Evolutionary conservation across 2,113 vertebrate species (phyloP).

Genomic region (Heloderma charlesbogerti): DNA sequence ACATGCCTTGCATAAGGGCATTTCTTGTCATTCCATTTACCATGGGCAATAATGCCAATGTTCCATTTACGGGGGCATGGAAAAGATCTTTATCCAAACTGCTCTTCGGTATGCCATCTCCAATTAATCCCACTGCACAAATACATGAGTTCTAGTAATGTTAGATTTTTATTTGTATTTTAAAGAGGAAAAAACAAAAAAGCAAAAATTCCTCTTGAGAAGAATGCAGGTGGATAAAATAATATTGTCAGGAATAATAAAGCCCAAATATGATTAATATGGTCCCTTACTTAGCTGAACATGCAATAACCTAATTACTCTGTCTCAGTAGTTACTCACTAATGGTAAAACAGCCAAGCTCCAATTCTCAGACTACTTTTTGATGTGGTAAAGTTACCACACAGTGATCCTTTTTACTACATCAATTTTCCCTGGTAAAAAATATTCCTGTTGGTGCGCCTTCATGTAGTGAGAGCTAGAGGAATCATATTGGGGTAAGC

Average conservation of each 20-base stretch:
- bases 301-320: not conserved
- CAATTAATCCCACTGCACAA: not conserved
- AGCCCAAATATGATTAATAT: not conserved
- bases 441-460: not conserved
- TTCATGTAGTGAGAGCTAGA: not conserved
- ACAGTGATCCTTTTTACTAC: not conserved
- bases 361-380: not conserved
- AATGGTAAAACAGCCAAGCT: not conserved
- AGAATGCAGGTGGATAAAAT: not conserved
- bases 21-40: not conserved
- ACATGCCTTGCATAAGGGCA: not conserved
- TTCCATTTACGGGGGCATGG: not conserved
- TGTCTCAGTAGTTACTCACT: not conserved
- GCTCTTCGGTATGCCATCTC: not conserved
- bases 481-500: not conserved
- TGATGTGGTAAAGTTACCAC: not conserved
- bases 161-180: not conserved
- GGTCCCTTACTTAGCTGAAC: no score
- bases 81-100: not conserved
- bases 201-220: not conserved
- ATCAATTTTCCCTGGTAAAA: not conserved
- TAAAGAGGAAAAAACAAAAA: not conserved
- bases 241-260: not conserved
- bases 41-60: not conserved
- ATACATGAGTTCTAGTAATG: not conserved